Base-by-base conservation (phyloP, 2,888 invertebrate genomes). In the Thumatha senex region DNA sequence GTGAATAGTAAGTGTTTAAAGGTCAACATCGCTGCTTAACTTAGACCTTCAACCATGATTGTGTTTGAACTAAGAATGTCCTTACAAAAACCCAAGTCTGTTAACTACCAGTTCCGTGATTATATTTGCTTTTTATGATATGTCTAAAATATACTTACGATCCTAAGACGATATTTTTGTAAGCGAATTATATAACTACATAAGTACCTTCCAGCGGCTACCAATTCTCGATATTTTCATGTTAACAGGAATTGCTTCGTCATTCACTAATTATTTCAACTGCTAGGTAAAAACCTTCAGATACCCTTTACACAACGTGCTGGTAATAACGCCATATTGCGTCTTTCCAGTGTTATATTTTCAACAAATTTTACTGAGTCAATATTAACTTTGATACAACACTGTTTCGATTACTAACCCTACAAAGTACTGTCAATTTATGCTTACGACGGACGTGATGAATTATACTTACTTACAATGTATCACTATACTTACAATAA, bases 391-490 rank as follows among this genome's bases (percentile, higher is more conserved):
- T 40, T 12, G 12, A 24, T 24, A 40, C 1, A 18, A 12, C 24
- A 12, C 40, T 7, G n/a, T 40, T 12, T 34, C 14, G n/a, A 5
- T 14, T 24, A 5, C 18, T 24, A 24, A 24, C 18, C 18, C 2
- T 4, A 5, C 2, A 24, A 24, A 24, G 5, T 24, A 5, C 18
- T 24, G 18, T 31, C 14, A 31, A 15, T 44, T 38, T n/a, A 34
- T 43, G 33, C 42, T 43, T 43, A 43, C 42, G 18, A 34, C 0
- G 33, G 18, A 34, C 0, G 33, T 12, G 15, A n/a, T 18, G 9
- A 12, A 5, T 43, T 34, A 43, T 43, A 43, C 42, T 43, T 43
- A 43, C 42, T n/a, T n/a, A n/a, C n/a, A n/a, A n/a, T n/a, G n/a
- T n/a, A n/a, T n/a, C n/a, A n/a, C n/a, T n/a, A 43, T 43, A 43